Conservation (phyloP, 1,140 invertebrate species). For the Atta texana region DNA sequence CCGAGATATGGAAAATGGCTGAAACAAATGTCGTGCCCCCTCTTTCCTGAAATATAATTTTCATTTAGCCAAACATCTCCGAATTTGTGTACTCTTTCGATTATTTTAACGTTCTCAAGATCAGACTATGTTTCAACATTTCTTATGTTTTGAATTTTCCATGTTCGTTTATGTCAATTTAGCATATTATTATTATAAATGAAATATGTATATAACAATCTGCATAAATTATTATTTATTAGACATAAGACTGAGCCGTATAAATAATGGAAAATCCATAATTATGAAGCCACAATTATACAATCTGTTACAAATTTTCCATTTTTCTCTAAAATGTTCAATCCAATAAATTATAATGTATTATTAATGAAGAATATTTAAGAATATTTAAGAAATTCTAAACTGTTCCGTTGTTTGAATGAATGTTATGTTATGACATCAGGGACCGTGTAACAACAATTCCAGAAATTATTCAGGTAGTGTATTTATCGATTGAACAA, state of each 20-base stretch:
- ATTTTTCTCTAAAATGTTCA: not conserved
- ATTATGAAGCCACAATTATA: not conserved
- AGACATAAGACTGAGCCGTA: not conserved
- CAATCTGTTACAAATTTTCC: not conserved
- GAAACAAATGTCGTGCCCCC: conserved; percentile 42
- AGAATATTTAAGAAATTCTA: not conserved
- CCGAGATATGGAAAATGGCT: conserved; percentile 55
- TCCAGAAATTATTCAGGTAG: too few relatives aligned
- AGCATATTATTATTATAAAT: not conserved
- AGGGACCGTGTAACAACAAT: not conserved
- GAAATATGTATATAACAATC: not conserved
- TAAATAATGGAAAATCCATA: not conserved
- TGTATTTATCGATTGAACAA: not conserved
- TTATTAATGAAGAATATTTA: not conserved
- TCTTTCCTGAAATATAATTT: conserved; percentile 33
- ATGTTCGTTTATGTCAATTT: not conserved
- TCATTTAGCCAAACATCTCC: conserved; percentile 28
- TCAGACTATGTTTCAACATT: not conserved
- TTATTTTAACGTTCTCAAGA: conserved; percentile 1
- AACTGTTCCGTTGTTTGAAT: not conserved
- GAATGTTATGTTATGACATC: not conserved
- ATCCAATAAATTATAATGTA: not conserved
- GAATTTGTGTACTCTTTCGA: conserved; percentile 44
- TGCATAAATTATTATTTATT: not conserved
- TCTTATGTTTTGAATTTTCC: not conserved